Evolutionary conservation across 2,113 vertebrate species (phyloP), one percentile per base, ranked within the genome.

Genomic region (Triplophysa dalaica): DNA sequence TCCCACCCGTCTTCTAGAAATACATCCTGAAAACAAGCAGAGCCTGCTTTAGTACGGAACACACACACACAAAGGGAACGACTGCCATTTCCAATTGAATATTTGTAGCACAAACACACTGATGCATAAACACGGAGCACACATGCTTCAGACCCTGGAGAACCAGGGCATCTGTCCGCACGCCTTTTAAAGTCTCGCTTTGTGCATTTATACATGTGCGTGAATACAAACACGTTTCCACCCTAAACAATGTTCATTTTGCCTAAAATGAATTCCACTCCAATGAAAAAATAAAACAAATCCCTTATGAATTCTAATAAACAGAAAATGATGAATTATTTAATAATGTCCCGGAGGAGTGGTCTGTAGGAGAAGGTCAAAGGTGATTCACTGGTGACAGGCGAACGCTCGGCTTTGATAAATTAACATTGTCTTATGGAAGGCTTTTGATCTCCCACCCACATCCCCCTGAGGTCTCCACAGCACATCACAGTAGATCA

Each of bases 1-100:
- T 61, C 67, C 52, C 33, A 48, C 73, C 62, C 26, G 29, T 78
- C 45, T 16, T 8, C 2, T 81, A 92, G 85, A 93, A 93, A 85
- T 91, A 92, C 91, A 92, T 92, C 87, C 92, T 93, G 86, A 6
- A 76, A 79, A 82, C 72, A 76, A 78, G 70, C 50, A 76, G 52
- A 75, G 63, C 33, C 9, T 22, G 45, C 58, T 38, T 68, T 67
- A 75, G 63, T 50, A 68, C 13, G 19, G 61, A 19, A 45, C 10
- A 61, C 66, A 69, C 1, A 17, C 22, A 56, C 65, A 54, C 4
- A 56, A 2, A 66, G 50, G 50, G 3, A n/a, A 22, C 70, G 19
- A 58, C 48, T 2, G n/a, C 13, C 22, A 70, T 54, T 43, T 60
- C 54, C 70, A 73, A 60, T 16, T 60, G 33, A 14, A 73, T 43